Evolutionary conservation across 2,113 vertebrate genomes (phyloP).

Genomic region (Scalopus aquaticus): DNA sequence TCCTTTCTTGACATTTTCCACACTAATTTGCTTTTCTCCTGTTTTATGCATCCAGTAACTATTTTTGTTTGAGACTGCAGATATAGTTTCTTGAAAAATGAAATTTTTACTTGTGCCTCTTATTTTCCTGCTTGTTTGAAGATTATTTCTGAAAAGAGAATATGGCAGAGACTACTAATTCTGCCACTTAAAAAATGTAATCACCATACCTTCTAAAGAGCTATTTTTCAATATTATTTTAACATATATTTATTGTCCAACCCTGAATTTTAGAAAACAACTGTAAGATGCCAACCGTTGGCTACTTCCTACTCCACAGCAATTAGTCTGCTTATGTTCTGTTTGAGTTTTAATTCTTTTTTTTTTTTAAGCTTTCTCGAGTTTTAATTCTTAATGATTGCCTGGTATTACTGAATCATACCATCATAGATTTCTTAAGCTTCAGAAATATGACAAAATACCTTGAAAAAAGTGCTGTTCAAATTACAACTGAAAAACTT

Average conservation of each 20-base stretch:
- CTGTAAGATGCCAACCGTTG: not conserved
- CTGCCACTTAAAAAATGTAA: not conserved
- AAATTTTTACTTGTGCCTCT: not conserved
- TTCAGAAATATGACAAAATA: not conserved
- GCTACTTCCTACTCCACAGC: not conserved
- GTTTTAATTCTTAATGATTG: not conserved
- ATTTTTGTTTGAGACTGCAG: constrained; percentile 43
- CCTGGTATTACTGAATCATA: not conserved
- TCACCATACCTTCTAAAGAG: not conserved
- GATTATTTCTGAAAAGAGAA: constrained; percentile 18
- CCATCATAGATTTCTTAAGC: not conserved
- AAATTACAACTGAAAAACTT: not conserved
- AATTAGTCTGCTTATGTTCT: not conserved
- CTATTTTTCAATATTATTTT: not conserved
- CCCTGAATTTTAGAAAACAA: not conserved
- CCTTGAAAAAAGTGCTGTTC: not conserved
- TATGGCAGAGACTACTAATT: not conserved
- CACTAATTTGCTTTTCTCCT: constrained; percentile 11
- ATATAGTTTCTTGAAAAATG: constrained; percentile 16
- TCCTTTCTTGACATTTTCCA: not conserved
- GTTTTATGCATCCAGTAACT: not conserved
- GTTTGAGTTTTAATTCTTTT: not conserved
- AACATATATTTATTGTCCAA: not conserved
- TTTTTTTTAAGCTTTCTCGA: too few species aligned
- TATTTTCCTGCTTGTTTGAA: not conserved